Base-by-base conservation (phyloP, 2,113 vertebrate species). In the Stercorarius parasiticus region DNA sequence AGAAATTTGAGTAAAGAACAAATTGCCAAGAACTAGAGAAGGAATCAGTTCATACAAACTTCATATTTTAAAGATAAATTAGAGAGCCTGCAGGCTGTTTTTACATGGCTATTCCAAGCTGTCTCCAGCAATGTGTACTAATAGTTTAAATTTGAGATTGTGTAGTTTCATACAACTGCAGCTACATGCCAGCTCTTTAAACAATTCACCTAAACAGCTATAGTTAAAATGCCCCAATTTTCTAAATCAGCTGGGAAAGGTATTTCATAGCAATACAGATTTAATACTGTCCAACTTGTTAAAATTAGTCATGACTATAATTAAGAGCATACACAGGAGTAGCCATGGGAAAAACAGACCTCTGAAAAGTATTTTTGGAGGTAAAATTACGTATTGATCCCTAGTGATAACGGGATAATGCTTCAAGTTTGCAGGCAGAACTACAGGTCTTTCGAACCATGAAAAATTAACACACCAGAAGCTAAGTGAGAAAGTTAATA, bases 381-480 rank as follows among this genome's bases (percentile, higher is more conserved):
- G 55, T 91, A 93, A 97, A 96, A 85, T 93, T 93, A 78, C 88
- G 71, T 94, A 84, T 89, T 91, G 94, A 98, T 95, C 94, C 43
- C 58, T 67, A 62, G 83, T 71, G 86, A 96, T 96, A 96, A 96
- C 74, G 65, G 76, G 67, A 84, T 96, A 97, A 96, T 74, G 19
- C 86, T 92, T 91, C 62, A 81, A 43, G 65, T 91, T 96, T 89
- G 56, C 78, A 95, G 71, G 49, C 81, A 84, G 80, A 80, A 67
- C 4, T 47, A 81, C 64, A 89, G 20, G 42, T 59, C 64, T 89
- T 93, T 49, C 78, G 74, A 97, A 96, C 82, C 77, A 87, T 34
- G 71, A 91, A 87, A 94, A 97, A 92, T 43, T 22, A 96, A 88
- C 64, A 86, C 34, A 67, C 20, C 71, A 93, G 88, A 90, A 94